These are phyloP conservation scores for Lemur catta DNA, from an alignment of 2,797 vertebrate species.

Conservation along the genomic window DNA sequence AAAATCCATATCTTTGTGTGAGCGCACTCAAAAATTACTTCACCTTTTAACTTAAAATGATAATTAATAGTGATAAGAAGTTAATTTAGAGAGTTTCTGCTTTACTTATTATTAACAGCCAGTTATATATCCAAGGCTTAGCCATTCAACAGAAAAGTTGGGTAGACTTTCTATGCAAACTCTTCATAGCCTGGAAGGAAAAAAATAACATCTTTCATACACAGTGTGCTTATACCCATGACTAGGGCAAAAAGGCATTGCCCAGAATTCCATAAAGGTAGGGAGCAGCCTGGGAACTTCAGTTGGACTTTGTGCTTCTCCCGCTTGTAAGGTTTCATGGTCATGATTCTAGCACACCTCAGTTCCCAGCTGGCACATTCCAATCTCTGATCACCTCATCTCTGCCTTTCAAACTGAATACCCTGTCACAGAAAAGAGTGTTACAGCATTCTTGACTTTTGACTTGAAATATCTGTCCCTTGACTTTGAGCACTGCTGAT, in stretches of 20 bases:
- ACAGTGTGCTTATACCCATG: neutral
- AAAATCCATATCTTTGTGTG: neutral
- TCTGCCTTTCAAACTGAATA: neutral
- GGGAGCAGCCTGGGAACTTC: neutral
- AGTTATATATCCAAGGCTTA: neutral
- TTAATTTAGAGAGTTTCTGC: neutral
- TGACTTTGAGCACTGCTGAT: neutral
- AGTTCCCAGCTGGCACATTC: neutral
- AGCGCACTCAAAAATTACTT: constrained; percentile 3
- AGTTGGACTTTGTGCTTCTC: neutral
- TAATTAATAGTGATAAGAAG: constrained; percentile 22
- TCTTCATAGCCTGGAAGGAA: neutral
- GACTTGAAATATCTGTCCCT: neutral
- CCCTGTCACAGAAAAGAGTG: neutral
- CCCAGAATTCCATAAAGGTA: neutral
- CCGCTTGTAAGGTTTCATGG: fast-evolving
- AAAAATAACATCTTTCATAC: neutral
- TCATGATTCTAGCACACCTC: neutral
- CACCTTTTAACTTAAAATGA: neutral
- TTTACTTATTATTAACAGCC: constrained; percentile 24
- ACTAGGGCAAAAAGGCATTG: neutral
- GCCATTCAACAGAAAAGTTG: neutral
- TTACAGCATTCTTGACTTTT: neutral
- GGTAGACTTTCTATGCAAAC: neutral
- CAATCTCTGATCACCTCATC: neutral